phyloP scores from a whole-genome alignment of 1,140 invertebrate species.

The Cotesia glomerata region DNA sequence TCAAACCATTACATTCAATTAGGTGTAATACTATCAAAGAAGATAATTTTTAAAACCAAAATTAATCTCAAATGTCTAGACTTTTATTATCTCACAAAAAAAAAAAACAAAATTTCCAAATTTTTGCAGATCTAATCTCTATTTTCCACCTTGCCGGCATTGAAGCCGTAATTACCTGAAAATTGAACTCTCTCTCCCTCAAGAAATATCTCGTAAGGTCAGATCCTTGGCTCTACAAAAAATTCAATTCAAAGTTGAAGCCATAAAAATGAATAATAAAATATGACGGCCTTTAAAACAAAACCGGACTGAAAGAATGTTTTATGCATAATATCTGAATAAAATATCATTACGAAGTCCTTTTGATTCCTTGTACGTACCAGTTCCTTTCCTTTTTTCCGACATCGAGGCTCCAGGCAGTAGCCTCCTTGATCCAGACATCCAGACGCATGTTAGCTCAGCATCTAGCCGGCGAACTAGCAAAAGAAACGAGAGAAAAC shows the following conservation, averaged over 20 bases:
- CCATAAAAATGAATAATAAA: conserved; percentile 35
- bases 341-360: conserved; percentile 52
- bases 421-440: background rate
- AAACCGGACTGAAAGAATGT: conserved; percentile 51
- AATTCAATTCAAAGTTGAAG: background rate
- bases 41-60: no score
- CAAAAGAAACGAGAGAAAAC: conserved; percentile 22
- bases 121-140: no score
- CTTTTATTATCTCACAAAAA: no score
- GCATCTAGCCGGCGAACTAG: background rate
- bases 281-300: conserved; percentile 37
- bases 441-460: background rate
- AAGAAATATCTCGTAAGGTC: no score
- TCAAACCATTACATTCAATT: no score
- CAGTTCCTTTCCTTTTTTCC: conserved; percentile 12
- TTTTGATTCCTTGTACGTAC: conserved; percentile 46
- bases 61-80: no score
- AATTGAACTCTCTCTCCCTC: no score
- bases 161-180: no score
- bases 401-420: conserved; percentile 8
- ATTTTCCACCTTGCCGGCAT: no score
- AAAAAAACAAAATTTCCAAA: no score
- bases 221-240: background rate
- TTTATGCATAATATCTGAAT: conserved; percentile 60
- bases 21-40: no score